A percentile compares a stretch with the other conserved stretches of the same genome.
Evolutionary conservation across 2,888 invertebrate species (phyloP).

Genomic region (Trilocha varians): DNA sequence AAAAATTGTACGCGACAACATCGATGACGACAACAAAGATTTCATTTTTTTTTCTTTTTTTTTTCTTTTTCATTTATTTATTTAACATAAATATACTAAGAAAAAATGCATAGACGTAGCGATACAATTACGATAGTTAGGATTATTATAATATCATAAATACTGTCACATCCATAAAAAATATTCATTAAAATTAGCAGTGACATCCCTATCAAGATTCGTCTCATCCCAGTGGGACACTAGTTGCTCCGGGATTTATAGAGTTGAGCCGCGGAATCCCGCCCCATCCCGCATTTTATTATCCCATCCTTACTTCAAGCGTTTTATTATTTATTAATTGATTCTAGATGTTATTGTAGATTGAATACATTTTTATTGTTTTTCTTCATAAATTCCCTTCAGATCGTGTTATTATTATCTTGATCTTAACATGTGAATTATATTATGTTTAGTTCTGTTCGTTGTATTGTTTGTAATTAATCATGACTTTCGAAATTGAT

Average conservation of each 20-base stretch:
- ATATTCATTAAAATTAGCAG: too few species aligned
- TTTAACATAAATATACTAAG: too few species aligned
- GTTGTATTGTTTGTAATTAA: not conserved
- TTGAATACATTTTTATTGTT: slow-evolving; percentile 25
- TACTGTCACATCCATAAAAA: too few species aligned
- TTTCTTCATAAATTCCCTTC: slow-evolving; percentile 15
- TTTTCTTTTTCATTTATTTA: too few species aligned
- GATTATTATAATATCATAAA: too few species aligned
- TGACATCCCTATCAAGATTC: slow-evolving; percentile 4
- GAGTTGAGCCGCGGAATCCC: slow-evolving; percentile 18
- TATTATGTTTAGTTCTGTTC: not conserved
- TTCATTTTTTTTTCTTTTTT: too few species aligned
- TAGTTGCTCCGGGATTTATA: slow-evolving; percentile 43
- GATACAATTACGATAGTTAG: too few species aligned
- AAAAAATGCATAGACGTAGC: too few species aligned
- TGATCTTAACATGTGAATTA: not conserved
- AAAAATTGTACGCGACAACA: too few species aligned
- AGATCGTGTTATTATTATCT: slow-evolving; percentile 2
- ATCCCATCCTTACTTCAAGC: slow-evolving; percentile 28
- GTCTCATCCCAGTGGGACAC: slow-evolving; percentile 25
- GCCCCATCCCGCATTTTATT: slow-evolving; percentile 28
- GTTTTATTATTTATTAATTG: slow-evolving; percentile 57
- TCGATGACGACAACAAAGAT: too few species aligned
- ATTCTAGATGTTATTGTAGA: slow-evolving; percentile 31
- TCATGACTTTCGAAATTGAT: not conserved